Base-by-base conservation (phyloP, 2,797 vertebrate genomes). In the Meriones psammophilus region DNA sequence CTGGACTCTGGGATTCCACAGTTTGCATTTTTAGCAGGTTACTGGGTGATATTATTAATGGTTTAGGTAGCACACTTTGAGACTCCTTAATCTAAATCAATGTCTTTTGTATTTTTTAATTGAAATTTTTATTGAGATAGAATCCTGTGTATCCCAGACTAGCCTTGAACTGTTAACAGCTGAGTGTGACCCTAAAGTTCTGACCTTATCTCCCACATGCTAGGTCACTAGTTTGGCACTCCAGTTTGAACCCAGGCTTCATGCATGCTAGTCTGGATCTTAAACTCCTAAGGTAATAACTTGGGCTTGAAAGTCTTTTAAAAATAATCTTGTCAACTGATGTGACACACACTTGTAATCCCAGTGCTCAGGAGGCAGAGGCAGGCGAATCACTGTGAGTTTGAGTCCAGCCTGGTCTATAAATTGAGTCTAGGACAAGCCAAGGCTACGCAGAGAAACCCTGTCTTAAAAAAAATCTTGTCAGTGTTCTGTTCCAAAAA, bases 1-100 rank as follows among this genome's bases (percentile, higher is more conserved):
- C 36, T 89, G 46, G n/a, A 92, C n/a, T 76, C 5, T 36, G 88
- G 64, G 62, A 83, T 79, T 46, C 24, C 66, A 30, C 46, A 78
- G 64, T 95, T 93, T 36, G 56, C 14, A 64, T 66, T 90, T 91
- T 50, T 46, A 80, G 20, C n/a, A 76, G 13, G 22, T 84, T 88
- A 88, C 5, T 46, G 56, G 71, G 14, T 30, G n/a, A 56, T 92
- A n/a, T 84, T 90, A 33, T 54, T 91, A 13, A 64, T 80, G 56
- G n/a, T 76, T 91, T 50, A 91, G 77, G 28, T 46, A 76, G 39
- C 28, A 84, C 8, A 84, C n/a, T 78, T 71, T 85, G 83, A 94
- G 60, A 76, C 71, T n/a, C 28, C 73, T 13, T 88, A 85, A 18
- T 20, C 30, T n/a, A 85, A 85, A 50, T 42, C 64, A 85, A 13